Evolutionary conservation across 2,797 vertebrate genomes (phyloP), one percentile per base, ranked within the genome.

Genomic region (Pseudochirops cupreus): DNA sequence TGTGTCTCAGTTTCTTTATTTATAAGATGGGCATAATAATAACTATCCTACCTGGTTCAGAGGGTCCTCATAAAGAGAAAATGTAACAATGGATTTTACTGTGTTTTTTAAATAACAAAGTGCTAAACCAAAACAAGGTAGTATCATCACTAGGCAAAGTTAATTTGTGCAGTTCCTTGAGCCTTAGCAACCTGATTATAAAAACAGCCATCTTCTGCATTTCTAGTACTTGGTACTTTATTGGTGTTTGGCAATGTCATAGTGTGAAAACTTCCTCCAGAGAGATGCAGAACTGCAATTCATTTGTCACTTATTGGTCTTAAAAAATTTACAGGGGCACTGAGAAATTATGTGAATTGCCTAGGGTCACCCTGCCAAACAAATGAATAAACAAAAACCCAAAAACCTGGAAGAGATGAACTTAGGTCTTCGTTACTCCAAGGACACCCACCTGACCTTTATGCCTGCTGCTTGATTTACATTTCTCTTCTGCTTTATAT

Each of bases 151-250:
- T 94, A 94, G 94, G 13, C 10, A 91, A 1, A 95, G 18, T 5
- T 82, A 53, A n/a, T 89, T 12, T 92, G 29, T 10, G 54, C 2
- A 39, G 28, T 21, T 91, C 10, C 54, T 93, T 91, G n/a, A 62
- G 53, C 91, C 56, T 14, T 92, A 97, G 92, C 16, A 33, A 91
- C 67, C 28, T 39, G n/a, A 96, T 87, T 94, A 28, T 91, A 11
- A 93, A 92, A 94, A 91, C 2, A 91, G 28, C 0, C 55, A 55
- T 87, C 24, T 62, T 50, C 50, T 93, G 39, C 55, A 33, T 90
- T 31, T 95, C 10, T 21, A 39, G 21, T 46, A 26, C 74, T 26
- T 46, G 39, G 18, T 7, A 82, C 39, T 46, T 82, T 39, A 82
- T 24, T 82, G 39, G 7, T 82, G 21, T 4, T 5, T 82, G 21